Percentiles rank a stretch among this genome's conserved stretches.
These are phyloP conservation scores for Chamaea fasciata DNA, from an alignment of 2,113 vertebrate species.

Conservation along the genomic window DNA sequence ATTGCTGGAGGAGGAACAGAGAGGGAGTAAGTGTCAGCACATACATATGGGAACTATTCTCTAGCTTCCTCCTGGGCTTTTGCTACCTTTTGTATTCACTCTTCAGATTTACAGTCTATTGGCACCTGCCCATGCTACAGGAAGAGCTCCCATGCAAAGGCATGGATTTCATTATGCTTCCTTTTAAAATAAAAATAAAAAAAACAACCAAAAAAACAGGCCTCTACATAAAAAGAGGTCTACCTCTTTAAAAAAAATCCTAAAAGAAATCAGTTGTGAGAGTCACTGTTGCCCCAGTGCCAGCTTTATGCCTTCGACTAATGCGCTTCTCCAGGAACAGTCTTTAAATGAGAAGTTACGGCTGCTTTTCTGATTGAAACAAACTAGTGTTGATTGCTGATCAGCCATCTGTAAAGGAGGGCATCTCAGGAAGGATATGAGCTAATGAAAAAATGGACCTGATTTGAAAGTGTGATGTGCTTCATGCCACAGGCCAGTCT, in stretches of 20 bases:
- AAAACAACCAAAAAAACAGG: background rate
- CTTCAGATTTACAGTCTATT: constrained; percentile 44
- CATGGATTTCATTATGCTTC: constrained; percentile 26
- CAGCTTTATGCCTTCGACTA: constrained; percentile 55
- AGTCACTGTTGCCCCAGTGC: constrained; percentile 43
- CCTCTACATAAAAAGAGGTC: background rate
- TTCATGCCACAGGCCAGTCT: constrained; percentile 69
- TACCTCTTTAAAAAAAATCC: constrained; percentile 58
- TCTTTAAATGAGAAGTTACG: constrained; percentile 84
- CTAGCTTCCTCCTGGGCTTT: constrained; percentile 11
- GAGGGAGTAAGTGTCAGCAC: background rate
- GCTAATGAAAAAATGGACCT: constrained; percentile 90
- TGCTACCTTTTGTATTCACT: constrained; percentile 45
- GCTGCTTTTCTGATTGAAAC: constrained; percentile 85
- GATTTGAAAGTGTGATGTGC: constrained; percentile 82
- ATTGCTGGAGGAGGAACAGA: background rate
- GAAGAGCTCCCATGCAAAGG: background rate
- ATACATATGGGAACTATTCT: constrained; percentile 30
- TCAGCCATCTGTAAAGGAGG: constrained; percentile 93
- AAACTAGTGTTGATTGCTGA: constrained; percentile 91
- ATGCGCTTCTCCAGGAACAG: constrained; percentile 65
- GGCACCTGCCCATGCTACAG: background rate
- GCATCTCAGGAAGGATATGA: constrained; percentile 81
- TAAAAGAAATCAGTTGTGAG: constrained; percentile 41
- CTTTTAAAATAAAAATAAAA: background rate